These are phyloP conservation scores for Trididemnum nubilum DNA, from an alignment of 23 tunicate species.

Conservation along the genomic window DNA sequence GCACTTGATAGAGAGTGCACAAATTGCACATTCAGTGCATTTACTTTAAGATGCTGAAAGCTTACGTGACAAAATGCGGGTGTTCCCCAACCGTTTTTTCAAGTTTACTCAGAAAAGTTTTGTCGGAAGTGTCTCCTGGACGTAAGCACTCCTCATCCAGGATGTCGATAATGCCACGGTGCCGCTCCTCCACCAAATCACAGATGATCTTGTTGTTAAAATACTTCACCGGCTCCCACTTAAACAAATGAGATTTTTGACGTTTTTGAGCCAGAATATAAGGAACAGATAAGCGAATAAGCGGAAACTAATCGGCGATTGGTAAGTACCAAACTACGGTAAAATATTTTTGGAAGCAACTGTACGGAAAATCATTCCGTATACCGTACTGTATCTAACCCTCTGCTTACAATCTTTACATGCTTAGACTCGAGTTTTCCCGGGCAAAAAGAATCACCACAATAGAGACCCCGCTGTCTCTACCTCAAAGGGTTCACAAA, in stretches of 20 bases:
- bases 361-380: too few relatives aligned
- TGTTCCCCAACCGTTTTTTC: slow-evolving; percentile 88
- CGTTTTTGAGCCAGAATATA: background rate
- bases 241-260: background rate
- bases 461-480: too few relatives aligned
- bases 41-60: too few relatives aligned
- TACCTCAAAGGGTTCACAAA: too few relatives aligned
- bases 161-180: slow-evolving; percentile 91
- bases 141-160: slow-evolving; percentile 98
- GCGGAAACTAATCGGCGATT: background rate
- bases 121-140: slow-evolving; percentile 89
- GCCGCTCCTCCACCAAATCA: slow-evolving; percentile 92
- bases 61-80: slow-evolving; percentile 85
- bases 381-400: too few relatives aligned
- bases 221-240: slow-evolving; percentile 99
- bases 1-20: too few relatives aligned
- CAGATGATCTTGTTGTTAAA: slow-evolving; percentile 98
- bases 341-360: too few relatives aligned
- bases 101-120: slow-evolving; percentile 75
- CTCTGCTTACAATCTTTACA: too few relatives aligned
- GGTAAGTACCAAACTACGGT: background rate
- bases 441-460: too few relatives aligned
- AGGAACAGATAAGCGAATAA: background rate
- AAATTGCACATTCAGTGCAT: too few relatives aligned
- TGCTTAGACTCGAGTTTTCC: too few relatives aligned